These are phyloP conservation scores for Lycia hirtaria DNA, from an alignment of 2,888 invertebrate genomes.

Conservation along the genomic window DNA sequence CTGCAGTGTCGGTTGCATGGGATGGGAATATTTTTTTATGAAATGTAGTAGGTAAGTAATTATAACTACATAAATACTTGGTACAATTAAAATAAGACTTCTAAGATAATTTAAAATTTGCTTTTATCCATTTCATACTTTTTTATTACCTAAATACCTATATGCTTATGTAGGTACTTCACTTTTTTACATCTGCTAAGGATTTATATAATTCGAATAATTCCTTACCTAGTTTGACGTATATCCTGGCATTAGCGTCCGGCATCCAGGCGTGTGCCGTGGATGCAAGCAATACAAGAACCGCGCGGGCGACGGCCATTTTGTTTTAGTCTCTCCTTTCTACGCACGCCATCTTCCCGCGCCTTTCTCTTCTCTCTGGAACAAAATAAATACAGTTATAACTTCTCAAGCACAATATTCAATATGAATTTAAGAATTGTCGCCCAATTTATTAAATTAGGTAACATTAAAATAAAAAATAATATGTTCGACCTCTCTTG, in stretches of 20 bases:
- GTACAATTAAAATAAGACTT: too few species aligned
- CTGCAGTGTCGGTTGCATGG: conserved; percentile 47
- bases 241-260: conserved; percentile 88
- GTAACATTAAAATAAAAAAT: conserved; percentile 6
- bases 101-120: too few species aligned
- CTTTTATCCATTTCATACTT: too few species aligned
- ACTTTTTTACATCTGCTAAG: too few species aligned
- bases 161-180: too few species aligned
- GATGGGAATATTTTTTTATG: conserved; percentile 27
- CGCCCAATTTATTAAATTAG: neutral
- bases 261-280: conserved; percentile 89
- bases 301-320: conserved; percentile 83
- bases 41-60: neutral
- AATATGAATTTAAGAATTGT: neutral
- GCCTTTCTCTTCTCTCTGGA: conserved; percentile 61
- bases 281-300: conserved; percentile 82
- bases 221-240: conserved; percentile 87
- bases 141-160: too few species aligned
- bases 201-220: too few species aligned
- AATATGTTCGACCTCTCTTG: conserved; percentile 8
- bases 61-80: too few species aligned
- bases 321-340: conserved; percentile 71
- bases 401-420: neutral
- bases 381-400: conserved; percentile 46
- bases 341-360: conserved; percentile 72